Evolutionary conservation across 2,797 vertebrate genomes (phyloP).

Genomic region (Myotis findleyi): DNA sequence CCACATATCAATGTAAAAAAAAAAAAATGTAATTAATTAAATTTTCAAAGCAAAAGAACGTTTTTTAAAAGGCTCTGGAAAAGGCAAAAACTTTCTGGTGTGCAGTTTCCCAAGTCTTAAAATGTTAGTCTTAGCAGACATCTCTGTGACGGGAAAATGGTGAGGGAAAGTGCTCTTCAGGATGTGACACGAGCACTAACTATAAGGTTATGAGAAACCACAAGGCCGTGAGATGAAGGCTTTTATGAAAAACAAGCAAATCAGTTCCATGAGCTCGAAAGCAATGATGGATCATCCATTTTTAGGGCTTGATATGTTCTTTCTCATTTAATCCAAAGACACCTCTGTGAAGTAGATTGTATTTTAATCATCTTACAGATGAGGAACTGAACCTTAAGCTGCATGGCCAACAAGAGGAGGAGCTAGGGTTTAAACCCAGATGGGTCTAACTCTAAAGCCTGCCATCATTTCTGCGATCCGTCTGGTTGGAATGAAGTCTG

Average conservation of each 20-base stretch:
- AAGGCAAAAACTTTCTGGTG: neutral
- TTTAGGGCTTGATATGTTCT: neutral
- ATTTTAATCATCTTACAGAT: constrained; percentile 24
- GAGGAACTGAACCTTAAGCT: neutral
- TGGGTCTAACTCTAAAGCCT: neutral
- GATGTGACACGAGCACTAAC: neutral
- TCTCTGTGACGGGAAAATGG: neutral
- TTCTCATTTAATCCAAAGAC: constrained; percentile 22
- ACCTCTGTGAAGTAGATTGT: neutral
- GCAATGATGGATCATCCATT: neutral
- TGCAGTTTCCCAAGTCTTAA: neutral
- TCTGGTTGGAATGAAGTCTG: neutral
- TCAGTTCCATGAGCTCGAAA: neutral
- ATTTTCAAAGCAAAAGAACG: constrained; percentile 38
- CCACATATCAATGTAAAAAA: neutral
- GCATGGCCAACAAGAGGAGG: neutral
- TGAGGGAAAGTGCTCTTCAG: neutral
- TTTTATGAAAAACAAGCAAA: neutral
- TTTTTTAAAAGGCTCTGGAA: constrained; percentile 22
- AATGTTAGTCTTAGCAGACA: neutral
- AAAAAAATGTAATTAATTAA: constrained; percentile 9
- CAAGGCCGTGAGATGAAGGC: neutral
- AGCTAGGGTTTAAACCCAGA: neutral
- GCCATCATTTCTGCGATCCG: neutral
- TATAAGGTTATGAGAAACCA: neutral